Evolutionary conservation across 2,888 invertebrate genomes (phyloP), one percentile per base, ranked within the genome.

Genomic region (Pelosia muscerda): DNA sequence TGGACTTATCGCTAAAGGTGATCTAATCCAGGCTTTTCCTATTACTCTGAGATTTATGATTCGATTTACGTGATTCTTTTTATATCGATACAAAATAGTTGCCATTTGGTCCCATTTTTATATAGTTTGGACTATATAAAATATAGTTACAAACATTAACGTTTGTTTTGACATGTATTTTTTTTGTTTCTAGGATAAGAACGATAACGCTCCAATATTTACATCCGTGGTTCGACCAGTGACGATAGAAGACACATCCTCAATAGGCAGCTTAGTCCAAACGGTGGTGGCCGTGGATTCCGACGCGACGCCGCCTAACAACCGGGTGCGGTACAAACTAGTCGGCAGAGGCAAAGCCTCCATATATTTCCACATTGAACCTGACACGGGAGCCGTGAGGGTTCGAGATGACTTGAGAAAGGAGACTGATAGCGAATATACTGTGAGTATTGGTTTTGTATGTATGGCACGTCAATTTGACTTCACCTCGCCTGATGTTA

Each of bases 151-250:
- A n/a, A n/a, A n/a, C n/a, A n/a, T n/a, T n/a, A n/a, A n/a, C n/a
- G n/a, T n/a, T n/a, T n/a, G n/a, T n/a, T n/a, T n/a, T n/a, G n/a
- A n/a, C n/a, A 25, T 13, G 4, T 23, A 26, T 15, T 19, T 4
- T 11, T 38, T 49, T 58, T 31, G 5, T 79, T 92, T 84, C 0
- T 91, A 98, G 96, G 98, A 98, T 88, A 96, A 97, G 76, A 98
- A 98, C 89, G 98, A 98, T 90, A 97, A 98, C 78, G 96, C 98
- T 0, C 98, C 98, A 9, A 97, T 98, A 63, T 98, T 98, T 88
- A 97, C 97, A 0, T 96, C 97, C 0, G 96, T 97, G 0, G 97
- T 98, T 0, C 96, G 97, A 64, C 98, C 98, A 0, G 96, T 98
- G 2, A 97, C 97, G 0, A 93, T 98, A 15, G 97, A 98, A 81